Conservation (phyloP, 2,797 vertebrate species). For the Sebastiscus albofasciatus region DNA sequence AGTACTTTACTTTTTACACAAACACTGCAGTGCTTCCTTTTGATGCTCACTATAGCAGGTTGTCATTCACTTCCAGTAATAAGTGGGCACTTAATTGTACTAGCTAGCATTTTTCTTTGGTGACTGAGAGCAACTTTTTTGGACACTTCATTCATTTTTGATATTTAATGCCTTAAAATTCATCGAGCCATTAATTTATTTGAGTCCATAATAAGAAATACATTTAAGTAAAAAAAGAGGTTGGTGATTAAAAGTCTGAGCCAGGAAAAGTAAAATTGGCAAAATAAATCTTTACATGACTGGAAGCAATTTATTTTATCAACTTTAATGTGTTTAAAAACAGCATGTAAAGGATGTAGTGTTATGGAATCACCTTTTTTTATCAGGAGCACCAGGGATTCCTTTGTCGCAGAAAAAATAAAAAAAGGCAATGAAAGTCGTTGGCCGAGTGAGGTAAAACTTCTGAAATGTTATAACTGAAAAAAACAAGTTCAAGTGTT, state of each 20-base stretch:
- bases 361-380: slow-evolving; percentile 59
- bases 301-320: slow-evolving; percentile 22
- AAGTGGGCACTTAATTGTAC: slow-evolving; percentile 72
- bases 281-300: slow-evolving; percentile 24
- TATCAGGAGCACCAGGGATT: slow-evolving; percentile 76
- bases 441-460: slow-evolving; percentile 62
- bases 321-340: slow-evolving; percentile 11
- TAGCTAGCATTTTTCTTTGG: slow-evolving; percentile 75
- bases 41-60: slow-evolving; percentile 22
- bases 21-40: slow-evolving; percentile 21
- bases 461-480: slow-evolving; percentile 58
- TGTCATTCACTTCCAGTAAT: slow-evolving; percentile 45
- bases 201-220: slow-evolving; percentile 3
- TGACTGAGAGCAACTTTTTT: slow-evolving; percentile 50
- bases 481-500: slow-evolving; percentile 62
- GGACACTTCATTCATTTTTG: slow-evolving; percentile 14
- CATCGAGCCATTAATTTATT: background rate
- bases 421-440: slow-evolving; percentile 53
- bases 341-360: slow-evolving; percentile 54
- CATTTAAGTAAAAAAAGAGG: background rate
- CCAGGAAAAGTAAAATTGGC: slow-evolving; percentile 18
- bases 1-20: background rate
- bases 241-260: slow-evolving; percentile 34
- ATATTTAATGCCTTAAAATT: slow-evolving; percentile 5
- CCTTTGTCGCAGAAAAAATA: slow-evolving; percentile 35